Conservation (phyloP, 1,140 invertebrate genomes). For the Drosophila sturtevanti region DNA sequence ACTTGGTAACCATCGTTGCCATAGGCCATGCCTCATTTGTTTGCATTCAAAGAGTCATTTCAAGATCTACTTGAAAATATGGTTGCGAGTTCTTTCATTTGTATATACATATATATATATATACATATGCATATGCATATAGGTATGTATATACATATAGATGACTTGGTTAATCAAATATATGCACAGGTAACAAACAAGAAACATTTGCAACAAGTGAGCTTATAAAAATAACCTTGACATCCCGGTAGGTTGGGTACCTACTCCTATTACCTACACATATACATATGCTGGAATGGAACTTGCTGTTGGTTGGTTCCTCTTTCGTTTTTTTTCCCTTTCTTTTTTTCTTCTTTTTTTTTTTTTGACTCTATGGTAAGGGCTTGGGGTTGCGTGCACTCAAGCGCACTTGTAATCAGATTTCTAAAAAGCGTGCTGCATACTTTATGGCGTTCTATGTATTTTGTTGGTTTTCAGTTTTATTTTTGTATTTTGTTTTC, state of each 20-base stretch:
- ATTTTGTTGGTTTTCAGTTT: neutral
- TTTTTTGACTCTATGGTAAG: neutral
- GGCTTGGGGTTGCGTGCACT: conserved; percentile 58
- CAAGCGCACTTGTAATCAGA: conserved; percentile 68
- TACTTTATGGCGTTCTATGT: conserved; percentile 54
- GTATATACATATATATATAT: neutral
- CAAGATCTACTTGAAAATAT: conserved; percentile 27
- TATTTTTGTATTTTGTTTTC: conserved; percentile 7
- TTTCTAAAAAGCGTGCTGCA: conserved; percentile 69
- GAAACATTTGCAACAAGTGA: conserved; percentile 56
- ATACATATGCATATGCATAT: neutral
- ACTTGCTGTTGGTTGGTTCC: neutral
- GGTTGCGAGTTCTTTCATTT: conserved; percentile 39
- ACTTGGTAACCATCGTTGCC: neutral
- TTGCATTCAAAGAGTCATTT: conserved; percentile 29
- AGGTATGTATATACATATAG: neutral
- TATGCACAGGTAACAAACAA: conserved; percentile 8
- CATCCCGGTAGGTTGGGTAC: conserved; percentile 30
- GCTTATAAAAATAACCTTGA: conserved; percentile 72
- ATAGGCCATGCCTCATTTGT: conserved; percentile 43
- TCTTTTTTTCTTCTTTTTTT: neutral
- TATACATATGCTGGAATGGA: too few relatives aligned
- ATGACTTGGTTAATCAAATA: conserved; percentile 8
- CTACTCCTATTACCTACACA: too few relatives aligned
- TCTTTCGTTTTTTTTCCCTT: neutral